These are phyloP conservation scores for Podilymbus podiceps DNA, from an alignment of 2,113 vertebrate species.

Conservation along the genomic window DNA sequence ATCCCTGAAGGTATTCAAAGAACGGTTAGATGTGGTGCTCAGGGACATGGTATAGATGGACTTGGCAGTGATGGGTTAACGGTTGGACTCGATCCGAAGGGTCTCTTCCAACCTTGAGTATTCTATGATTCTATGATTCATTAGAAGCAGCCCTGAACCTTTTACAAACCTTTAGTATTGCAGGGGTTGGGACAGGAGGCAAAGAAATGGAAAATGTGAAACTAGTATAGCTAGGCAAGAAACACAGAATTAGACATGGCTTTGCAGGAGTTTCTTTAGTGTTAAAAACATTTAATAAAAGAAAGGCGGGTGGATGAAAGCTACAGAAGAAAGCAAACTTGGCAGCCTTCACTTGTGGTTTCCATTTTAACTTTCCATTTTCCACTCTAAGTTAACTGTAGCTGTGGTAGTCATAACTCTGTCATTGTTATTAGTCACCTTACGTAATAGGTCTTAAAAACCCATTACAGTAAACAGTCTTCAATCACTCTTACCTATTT, in stretches of 20 bases:
- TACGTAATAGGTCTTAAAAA: background rate
- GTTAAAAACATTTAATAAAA: background rate
- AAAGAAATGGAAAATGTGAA: background rate
- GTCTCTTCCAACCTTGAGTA: too few species aligned
- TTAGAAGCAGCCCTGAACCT: background rate
- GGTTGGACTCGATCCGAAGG: too few species aligned
- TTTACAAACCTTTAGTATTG: background rate
- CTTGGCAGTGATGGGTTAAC: too few species aligned
- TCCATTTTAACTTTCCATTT: constrained; percentile 19
- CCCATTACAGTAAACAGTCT: background rate
- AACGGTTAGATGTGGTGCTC: too few species aligned
- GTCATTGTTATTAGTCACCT: background rate
- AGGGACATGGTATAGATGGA: too few species aligned
- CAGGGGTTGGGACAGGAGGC: background rate
- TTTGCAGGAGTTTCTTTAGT: background rate
- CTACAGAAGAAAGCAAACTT: background rate
- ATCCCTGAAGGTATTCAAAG: too few species aligned
- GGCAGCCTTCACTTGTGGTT: background rate
- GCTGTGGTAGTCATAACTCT: background rate
- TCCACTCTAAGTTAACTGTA: background rate
- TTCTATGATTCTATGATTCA: too few species aligned
- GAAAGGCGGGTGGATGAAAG: constrained; percentile 15
- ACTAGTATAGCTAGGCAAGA: background rate
- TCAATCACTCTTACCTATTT: background rate
- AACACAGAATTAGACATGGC: background rate